A percentile compares a stretch with the other conserved stretches of the same genome.
These are phyloP conservation scores for Thinocorus orbignyianus DNA, from an alignment of 2,113 vertebrate species.

Conservation along the genomic window DNA sequence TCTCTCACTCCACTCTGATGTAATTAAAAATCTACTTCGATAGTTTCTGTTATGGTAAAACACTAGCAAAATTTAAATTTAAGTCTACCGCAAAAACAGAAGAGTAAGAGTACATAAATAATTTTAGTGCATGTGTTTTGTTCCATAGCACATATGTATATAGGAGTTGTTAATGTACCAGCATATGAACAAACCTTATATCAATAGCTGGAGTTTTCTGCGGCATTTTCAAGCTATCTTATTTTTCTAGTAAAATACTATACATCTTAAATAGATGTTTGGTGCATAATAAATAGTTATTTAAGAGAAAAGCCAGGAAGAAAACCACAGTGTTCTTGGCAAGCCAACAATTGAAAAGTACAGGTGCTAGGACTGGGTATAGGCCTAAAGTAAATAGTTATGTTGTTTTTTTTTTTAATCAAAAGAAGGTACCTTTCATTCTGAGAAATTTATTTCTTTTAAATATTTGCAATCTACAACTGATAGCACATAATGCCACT, in stretches of 20 bases:
- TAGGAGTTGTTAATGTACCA: neutral
- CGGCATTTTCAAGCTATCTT: neutral
- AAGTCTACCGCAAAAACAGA: neutral
- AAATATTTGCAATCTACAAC: slow-evolving; percentile 84
- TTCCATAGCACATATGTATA: neutral
- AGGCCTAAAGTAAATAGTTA: slow-evolving; percentile 75
- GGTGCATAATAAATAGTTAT: slow-evolving; percentile 49
- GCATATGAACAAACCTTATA: neutral
- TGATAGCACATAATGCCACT: slow-evolving; percentile 70
- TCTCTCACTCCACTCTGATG: neutral
- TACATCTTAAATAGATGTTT: slow-evolving; percentile 53
- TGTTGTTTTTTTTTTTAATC: slow-evolving; percentile 39
- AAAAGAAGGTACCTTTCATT: slow-evolving; percentile 78
- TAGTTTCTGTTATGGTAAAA: neutral
- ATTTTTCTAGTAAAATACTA: neutral
- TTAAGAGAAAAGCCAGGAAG: slow-evolving; percentile 51
- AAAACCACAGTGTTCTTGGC: slow-evolving; percentile 72
- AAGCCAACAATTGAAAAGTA: slow-evolving; percentile 76
- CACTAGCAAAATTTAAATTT: neutral
- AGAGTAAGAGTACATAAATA: neutral
- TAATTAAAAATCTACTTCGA: neutral
- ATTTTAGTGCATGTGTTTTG: neutral
- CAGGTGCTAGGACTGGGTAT: slow-evolving; percentile 75
- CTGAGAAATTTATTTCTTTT: slow-evolving; percentile 84
- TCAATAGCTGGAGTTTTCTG: neutral